Base-by-base conservation (phyloP, 2,888 invertebrate genomes). In the Acleris literana region DNA sequence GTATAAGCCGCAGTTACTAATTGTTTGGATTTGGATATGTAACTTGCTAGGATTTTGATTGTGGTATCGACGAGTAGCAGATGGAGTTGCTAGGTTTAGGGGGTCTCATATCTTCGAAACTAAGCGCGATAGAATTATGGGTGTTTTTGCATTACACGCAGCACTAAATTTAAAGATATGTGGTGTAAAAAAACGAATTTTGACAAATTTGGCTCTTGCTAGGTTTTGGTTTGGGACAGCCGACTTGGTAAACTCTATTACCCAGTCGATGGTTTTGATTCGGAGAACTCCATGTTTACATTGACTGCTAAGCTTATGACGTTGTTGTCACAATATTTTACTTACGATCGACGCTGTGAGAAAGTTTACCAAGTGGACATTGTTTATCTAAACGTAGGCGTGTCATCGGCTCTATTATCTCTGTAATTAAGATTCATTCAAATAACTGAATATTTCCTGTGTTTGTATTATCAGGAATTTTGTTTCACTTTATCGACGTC, bases 221-320 rank as follows among this genome's bases (percentile, higher is more conserved):
- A n/a, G n/a, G n/a, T n/a, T n/a, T n/a, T n/a, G n/a, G n/a, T n/a
- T n/a, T n/a, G n/a, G n/a, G n/a, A n/a, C n/a, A n/a, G n/a, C n/a
- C n/a, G n/a, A n/a, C n/a, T 89, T 84, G 79, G 89, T 86, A 87
- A 87, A 88, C 85, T 85, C 88, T 89, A 88, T 89, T 86, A 86
- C 83, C 78, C 82, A 81, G 79, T 82, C 87, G 87, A 89, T 86
- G 83, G 86, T 85, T 90, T 90, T 88, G 88, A 90, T 90, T 90
- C 89, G 79, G 74, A 85, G 90, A 88, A 90, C 77, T 80, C 76
- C 70, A 81, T 88, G 88, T 88, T 89, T 90, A 86, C 84, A 87
- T 88, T 88, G 81, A 82, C 83, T 83, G 84, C 82, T 85, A 83
- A 87, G 84, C 85, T 88, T 84, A 82, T 86, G 87, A 87, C 86